These are phyloP conservation scores for Leptoclinus maculatus DNA, from an alignment of 2,797 vertebrate genomes.

Conservation along the genomic window DNA sequence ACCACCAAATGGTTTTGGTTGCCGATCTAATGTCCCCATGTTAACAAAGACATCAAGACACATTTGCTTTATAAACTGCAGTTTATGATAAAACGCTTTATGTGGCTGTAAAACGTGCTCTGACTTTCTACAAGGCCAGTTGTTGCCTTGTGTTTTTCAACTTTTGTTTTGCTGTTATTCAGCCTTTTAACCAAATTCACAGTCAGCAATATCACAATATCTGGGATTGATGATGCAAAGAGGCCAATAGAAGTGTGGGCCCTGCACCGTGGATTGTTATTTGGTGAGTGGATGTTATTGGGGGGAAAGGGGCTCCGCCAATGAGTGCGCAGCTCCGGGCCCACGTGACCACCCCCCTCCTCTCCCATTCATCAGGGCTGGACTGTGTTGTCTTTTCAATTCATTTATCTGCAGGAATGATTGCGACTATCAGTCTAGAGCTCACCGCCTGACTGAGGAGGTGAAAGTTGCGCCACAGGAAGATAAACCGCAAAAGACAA, in stretches of 20 bases:
- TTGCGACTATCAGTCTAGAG: constrained; percentile 99
- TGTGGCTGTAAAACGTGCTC: constrained; percentile 37
- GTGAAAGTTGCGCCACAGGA: constrained; percentile 99
- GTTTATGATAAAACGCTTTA: neutral
- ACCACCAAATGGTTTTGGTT: constrained; percentile 5
- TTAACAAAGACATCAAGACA: constrained; percentile 46
- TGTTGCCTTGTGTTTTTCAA: constrained; percentile 57
- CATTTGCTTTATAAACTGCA: constrained; percentile 24
- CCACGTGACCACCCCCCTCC: constrained; percentile 92
- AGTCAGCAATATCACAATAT: constrained; percentile 93
- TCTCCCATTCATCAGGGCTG: constrained; percentile 99
- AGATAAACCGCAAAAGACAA: constrained; percentile 99
- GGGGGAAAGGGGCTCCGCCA: constrained; percentile 85
- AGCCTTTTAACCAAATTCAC: constrained; percentile 86
- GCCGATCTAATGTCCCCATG: neutral
- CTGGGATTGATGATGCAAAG: constrained; percentile 95
- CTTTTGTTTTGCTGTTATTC: constrained; percentile 78
- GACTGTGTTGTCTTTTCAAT: constrained; percentile 99
- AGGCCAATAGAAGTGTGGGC: constrained; percentile 91
- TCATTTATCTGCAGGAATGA: constrained; percentile 99
- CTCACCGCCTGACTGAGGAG: constrained; percentile 99
- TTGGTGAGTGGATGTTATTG: constrained; percentile 89
- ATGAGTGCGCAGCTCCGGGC: constrained; percentile 79
- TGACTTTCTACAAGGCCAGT: constrained; percentile 47
- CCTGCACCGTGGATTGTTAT: constrained; percentile 89